Evolutionary conservation across 2,797 vertebrate genomes (phyloP).

Genomic region (Sebastes miniatus): DNA sequence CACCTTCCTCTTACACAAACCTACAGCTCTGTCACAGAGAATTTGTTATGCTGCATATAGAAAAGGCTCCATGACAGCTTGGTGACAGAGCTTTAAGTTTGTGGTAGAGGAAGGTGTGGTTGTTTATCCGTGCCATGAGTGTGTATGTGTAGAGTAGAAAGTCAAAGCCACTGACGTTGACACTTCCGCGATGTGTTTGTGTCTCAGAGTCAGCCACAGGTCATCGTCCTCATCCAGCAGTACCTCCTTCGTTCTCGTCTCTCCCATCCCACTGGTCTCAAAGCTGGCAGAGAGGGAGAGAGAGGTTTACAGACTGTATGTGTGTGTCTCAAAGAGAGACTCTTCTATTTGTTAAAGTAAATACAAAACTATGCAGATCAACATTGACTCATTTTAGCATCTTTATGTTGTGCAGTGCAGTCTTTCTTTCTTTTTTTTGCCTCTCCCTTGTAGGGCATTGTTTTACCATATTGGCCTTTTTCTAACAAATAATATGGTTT

Average conservation of each 20-base stretch:
- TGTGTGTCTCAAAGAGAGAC: neutral
- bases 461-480: neutral
- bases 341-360: neutral
- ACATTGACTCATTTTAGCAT: neutral
- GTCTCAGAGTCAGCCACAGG: conserved; percentile 92
- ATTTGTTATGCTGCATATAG: neutral
- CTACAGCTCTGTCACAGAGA: neutral
- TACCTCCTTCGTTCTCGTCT: conserved; percentile 91
- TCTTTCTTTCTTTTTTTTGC: neutral
- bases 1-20: neutral
- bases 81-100: neutral
- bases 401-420: neutral
- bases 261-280: conserved; percentile 95
- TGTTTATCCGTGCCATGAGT: neutral
- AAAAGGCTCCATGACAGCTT: neutral
- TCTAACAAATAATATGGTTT: neutral
- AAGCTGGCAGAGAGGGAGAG: conserved; percentile 79
- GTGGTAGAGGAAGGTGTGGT: neutral
- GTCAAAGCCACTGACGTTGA: conserved; percentile 89
- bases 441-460: neutral
- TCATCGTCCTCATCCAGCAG: conserved; percentile 96
- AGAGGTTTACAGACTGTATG: neutral
- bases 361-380: neutral
- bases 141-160: neutral
- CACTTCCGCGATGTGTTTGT: conserved; percentile 98